phyloP scores from a whole-genome alignment of 92 coral and sea anemone species.

The Epizoanthus scotinus region DNA sequence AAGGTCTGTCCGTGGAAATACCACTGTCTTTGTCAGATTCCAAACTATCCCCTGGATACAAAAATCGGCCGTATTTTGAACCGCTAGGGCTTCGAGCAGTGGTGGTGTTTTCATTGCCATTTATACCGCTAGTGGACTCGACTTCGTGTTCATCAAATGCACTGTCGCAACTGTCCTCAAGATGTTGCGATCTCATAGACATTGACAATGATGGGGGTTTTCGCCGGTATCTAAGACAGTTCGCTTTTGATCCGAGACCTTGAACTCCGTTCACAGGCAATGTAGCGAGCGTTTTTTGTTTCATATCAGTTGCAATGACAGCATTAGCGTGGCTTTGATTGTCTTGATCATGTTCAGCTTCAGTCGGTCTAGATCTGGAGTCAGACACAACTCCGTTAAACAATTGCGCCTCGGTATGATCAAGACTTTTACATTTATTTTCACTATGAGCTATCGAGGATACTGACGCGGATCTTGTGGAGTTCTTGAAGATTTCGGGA shows the following conservation, averaged over 20 bases:
- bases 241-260: constrained; percentile 29
- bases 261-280: constrained; percentile 28
- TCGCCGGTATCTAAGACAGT: constrained; percentile 34
- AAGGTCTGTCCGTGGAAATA: constrained; percentile 79
- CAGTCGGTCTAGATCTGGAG: not conserved
- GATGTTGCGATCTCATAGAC: constrained; percentile 73
- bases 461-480: constrained; percentile 62
- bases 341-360: not conserved
- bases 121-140: constrained; percentile 56
- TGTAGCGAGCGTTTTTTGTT: not conserved
- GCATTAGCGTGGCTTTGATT: constrained; percentile 20
- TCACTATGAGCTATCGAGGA: constrained; percentile 45
- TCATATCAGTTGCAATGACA: constrained; percentile 29
- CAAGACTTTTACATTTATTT: constrained; percentile 20
- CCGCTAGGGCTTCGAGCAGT: constrained; percentile 23
- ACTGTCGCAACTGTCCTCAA: constrained; percentile 86
- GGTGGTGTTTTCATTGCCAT: constrained; percentile 66
- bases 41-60: constrained; percentile 83
- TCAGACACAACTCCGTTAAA: not conserved
- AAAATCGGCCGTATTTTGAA: constrained; percentile 46
- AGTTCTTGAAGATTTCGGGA: constrained; percentile 78
- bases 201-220: constrained; percentile 80
- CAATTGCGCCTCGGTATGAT: not conserved
- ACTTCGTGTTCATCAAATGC: constrained; percentile 80
- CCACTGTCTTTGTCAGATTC: constrained; percentile 94